These are phyloP conservation scores for Diplodus sargus DNA, from an alignment of 2,797 vertebrate species.

Conservation along the genomic window DNA sequence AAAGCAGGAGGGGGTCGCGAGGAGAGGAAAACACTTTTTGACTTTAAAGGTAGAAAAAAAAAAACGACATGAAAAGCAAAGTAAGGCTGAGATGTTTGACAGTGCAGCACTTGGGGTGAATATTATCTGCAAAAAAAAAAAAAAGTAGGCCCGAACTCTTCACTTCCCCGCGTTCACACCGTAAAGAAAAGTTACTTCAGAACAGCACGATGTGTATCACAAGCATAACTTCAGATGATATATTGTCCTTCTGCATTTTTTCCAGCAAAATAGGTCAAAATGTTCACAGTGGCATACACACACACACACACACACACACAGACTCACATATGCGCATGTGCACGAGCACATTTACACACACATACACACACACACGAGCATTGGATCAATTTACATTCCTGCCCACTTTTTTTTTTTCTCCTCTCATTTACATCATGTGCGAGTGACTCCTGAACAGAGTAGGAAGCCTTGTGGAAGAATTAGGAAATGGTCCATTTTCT, in stretches of 20 bases:
- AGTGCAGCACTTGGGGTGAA: constrained; percentile 59
- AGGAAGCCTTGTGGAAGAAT: constrained; percentile 79
- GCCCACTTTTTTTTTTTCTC: constrained; percentile 64
- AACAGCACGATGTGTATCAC: constrained; percentile 58
- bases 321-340: constrained; percentile 45
- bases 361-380: constrained; percentile 53
- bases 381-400: constrained; percentile 77
- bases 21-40: constrained; percentile 72
- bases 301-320: constrained; percentile 2
- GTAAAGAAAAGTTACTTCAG: constrained; percentile 44
- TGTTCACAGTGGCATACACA: constrained; percentile 44
- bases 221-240: constrained; percentile 57
- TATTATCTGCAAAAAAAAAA: constrained; percentile 26
- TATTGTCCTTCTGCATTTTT: constrained; percentile 53
- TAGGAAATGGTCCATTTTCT: constrained; percentile 85
- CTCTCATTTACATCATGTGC: constrained; percentile 84
- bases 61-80: constrained; percentile 72
- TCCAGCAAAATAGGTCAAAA: constrained; percentile 70
- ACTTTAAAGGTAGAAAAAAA: constrained; percentile 57
- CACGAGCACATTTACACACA: constrained; percentile 60
- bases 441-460: constrained; percentile 76
- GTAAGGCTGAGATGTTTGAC: constrained; percentile 76
- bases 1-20: constrained; percentile 67
- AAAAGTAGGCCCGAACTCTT: constrained; percentile 48
- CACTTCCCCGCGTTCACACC: constrained; percentile 20